These are phyloP conservation scores for Papilio polyxenes DNA, from an alignment of 1,140 invertebrate genomes.

Conservation along the genomic window DNA sequence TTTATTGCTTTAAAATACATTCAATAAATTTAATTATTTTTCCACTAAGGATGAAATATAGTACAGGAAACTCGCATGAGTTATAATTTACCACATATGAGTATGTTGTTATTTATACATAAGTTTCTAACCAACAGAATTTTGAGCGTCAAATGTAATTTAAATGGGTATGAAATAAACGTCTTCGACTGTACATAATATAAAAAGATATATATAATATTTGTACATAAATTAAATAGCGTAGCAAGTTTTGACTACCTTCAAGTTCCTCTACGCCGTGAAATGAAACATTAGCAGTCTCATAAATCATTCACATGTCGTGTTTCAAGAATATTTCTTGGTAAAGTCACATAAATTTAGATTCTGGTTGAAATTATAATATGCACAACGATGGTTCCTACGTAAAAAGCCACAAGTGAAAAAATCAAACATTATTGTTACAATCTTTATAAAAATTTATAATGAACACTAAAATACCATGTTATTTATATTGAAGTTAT, in stretches of 20 bases:
- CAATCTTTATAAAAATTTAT: too few species aligned
- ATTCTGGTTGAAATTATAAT: neutral
- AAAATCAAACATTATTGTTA: too few species aligned
- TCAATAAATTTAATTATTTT: neutral
- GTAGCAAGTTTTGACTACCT: neutral
- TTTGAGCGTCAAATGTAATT: too few species aligned
- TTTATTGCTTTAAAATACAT: neutral
- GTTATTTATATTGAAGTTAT: too few species aligned
- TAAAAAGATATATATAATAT: neutral
- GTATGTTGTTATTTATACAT: too few species aligned
- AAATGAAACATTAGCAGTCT: neutral
- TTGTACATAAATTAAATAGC: neutral
- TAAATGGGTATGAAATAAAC: too few species aligned
- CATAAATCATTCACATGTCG: conserved; percentile 20
- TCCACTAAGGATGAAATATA: too few species aligned
- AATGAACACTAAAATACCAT: too few species aligned
- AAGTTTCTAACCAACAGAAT: too few species aligned
- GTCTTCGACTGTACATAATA: neutral
- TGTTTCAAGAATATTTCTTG: conserved; percentile 4
- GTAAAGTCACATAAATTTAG: conserved; percentile 10
- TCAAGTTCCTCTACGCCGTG: neutral
- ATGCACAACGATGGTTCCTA: neutral
- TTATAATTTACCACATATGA: neutral
- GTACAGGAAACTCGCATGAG: too few species aligned
- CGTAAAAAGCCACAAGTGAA: neutral